phyloP scores from a whole-genome alignment of 2,888 invertebrate species.

The Pardosa pseudoannulata region DNA sequence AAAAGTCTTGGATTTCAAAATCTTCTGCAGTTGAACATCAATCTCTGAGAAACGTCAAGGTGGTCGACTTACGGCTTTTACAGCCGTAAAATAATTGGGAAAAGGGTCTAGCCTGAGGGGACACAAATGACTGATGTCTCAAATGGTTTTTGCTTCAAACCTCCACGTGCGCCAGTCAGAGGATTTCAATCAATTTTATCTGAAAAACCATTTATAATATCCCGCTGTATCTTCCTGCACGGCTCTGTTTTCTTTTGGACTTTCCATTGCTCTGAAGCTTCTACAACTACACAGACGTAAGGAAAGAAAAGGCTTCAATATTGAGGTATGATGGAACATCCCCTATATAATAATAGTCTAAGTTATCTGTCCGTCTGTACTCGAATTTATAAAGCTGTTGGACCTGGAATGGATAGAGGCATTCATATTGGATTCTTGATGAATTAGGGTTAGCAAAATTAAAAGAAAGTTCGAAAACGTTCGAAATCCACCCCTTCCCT shows the following conservation, averaged over 20 bases:
- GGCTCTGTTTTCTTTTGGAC: conserved; percentile 22
- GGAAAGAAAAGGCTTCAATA: too few relatives aligned
- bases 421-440: too few relatives aligned
- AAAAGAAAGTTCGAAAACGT: too few relatives aligned
- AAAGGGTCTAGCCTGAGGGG: conserved; percentile 53
- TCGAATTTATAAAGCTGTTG: too few relatives aligned
- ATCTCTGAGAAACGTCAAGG: conserved; percentile 48
- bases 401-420: too few relatives aligned
- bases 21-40: conserved; percentile 43
- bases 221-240: conserved; percentile 33
- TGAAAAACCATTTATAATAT: conserved; percentile 57
- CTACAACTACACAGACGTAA: too few relatives aligned
- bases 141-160: conserved; percentile 47
- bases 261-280: conserved; percentile 20
- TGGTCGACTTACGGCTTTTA: conserved; percentile 38
- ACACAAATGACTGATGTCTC: conserved; percentile 57
- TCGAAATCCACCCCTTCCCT: too few relatives aligned
- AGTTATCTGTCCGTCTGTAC: too few relatives aligned
- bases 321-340: too few relatives aligned
- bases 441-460: too few relatives aligned
- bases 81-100: conserved; percentile 57
- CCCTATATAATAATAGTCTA: too few relatives aligned
- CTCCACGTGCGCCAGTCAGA: conserved; percentile 55
- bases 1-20: conserved; percentile 43
- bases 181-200: conserved; percentile 61